These are phyloP conservation scores for Mimas tiliae DNA, from an alignment of 2,888 invertebrate species.

Conservation along the genomic window DNA sequence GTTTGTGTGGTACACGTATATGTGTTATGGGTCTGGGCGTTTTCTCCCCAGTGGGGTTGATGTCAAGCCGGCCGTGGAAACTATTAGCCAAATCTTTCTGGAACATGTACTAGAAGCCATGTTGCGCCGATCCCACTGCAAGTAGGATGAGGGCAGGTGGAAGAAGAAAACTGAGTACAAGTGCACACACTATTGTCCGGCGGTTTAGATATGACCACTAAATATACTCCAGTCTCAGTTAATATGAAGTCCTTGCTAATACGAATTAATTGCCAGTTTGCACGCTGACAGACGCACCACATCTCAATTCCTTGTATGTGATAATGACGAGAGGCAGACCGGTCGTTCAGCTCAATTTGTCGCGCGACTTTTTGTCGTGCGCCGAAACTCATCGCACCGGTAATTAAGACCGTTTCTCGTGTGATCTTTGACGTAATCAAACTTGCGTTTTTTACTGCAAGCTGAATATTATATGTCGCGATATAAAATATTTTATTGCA, in stretches of 20 bases:
- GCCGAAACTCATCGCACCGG: constrained; percentile 51
- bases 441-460: constrained; percentile 3
- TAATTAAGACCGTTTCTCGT: constrained; percentile 64
- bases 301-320: constrained; percentile 55
- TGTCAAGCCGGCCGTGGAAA: too few species aligned
- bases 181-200: too few species aligned
- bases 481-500: background rate
- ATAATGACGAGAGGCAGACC: constrained; percentile 52
- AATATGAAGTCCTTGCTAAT: background rate
- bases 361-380: constrained; percentile 62
- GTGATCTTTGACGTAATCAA: constrained; percentile 31
- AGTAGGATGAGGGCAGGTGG: too few species aligned
- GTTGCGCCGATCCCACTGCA: too few species aligned
- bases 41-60: too few species aligned
- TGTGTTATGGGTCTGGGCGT: too few species aligned
- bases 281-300: constrained; percentile 42
- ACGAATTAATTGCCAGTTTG: background rate
- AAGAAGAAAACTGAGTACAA: too few species aligned
- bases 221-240: background rate
- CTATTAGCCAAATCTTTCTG: too few species aligned
- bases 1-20: too few species aligned
- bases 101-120: too few species aligned
- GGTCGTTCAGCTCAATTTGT: constrained; percentile 61
- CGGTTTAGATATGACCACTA: too few species aligned
- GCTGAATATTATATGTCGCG: background rate